These are phyloP conservation scores for Caenorhabditis parvicauda DNA, from an alignment of 2,888 invertebrate species.

Conservation along the genomic window DNA sequence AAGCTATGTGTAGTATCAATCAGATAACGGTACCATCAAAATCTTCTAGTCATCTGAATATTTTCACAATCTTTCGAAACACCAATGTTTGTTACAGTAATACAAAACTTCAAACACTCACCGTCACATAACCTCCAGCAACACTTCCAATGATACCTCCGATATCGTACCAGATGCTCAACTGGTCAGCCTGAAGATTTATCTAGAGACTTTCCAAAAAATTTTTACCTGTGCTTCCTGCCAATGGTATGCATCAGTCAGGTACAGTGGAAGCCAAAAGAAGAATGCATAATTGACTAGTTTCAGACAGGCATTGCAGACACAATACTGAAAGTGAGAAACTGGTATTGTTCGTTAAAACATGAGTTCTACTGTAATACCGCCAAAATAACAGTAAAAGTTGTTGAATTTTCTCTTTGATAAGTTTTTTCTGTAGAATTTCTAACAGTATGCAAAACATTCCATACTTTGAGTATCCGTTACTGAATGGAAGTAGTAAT, in stretches of 20 bases:
- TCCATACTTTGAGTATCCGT: too few species aligned
- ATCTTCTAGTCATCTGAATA: neutral
- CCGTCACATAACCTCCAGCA: conserved; percentile 57
- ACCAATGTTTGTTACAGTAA: neutral
- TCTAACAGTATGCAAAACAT: too few species aligned
- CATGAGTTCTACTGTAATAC: neutral
- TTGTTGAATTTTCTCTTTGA: neutral
- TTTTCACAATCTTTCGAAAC: neutral
- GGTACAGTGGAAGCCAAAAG: conserved; percentile 67
- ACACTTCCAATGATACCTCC: conserved; percentile 66
- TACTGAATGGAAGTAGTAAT: too few species aligned
- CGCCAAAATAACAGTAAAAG: neutral
- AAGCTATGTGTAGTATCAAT: neutral
- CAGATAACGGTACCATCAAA: neutral
- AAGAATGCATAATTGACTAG: conserved; percentile 68
- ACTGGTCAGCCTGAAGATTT: conserved; percentile 62
- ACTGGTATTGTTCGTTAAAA: neutral
- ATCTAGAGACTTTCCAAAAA: neutral
- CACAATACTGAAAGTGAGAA: conserved; percentile 64
- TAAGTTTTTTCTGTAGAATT: neutral
- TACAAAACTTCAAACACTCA: conserved; percentile 11
- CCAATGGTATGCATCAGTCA: conserved; percentile 58
- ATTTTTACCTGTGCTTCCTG: conserved; percentile 38
- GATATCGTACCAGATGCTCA: conserved; percentile 67
- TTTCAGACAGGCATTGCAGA: conserved; percentile 67